phyloP scores from a whole-genome alignment of 2,888 invertebrate genomes.

The Oscheius sp. region DNA sequence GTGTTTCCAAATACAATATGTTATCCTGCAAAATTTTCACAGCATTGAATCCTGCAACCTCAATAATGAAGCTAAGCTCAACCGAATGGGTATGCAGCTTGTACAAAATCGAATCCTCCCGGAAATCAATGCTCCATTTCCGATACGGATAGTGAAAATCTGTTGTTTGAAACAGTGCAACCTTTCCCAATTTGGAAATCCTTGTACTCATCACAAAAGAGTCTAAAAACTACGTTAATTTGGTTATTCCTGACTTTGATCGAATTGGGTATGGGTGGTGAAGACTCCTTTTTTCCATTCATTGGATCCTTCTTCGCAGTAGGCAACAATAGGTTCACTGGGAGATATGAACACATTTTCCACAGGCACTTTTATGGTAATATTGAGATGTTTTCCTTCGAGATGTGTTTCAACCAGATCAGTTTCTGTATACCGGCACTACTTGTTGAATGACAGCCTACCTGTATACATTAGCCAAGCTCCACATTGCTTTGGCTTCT shows the following conservation, averaged over 20 bases:
- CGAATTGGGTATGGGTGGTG: conserved; percentile 58
- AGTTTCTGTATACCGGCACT: conserved; percentile 37
- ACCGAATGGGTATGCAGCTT: conserved; percentile 54
- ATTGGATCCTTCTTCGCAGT: conserved; percentile 43
- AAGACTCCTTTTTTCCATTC: conserved; percentile 60
- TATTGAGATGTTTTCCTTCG: conserved; percentile 46
- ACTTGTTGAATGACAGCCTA: not conserved
- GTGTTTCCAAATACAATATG: conserved; percentile 51
- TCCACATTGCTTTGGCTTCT: conserved; percentile 44
- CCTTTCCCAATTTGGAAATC: conserved; percentile 54
- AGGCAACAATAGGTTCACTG: conserved; percentile 55
- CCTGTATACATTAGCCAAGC: conserved; percentile 46
- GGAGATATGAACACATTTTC: conserved; percentile 57
- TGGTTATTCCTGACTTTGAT: conserved; percentile 47
- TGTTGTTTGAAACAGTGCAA: conserved; percentile 53
- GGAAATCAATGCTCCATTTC: conserved; percentile 51
- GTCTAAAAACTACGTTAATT: conserved; percentile 35
- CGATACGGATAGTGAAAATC: conserved; percentile 61
- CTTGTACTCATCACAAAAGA: conserved; percentile 53
- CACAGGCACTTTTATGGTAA: conserved; percentile 55
- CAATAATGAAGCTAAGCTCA: conserved; percentile 51
- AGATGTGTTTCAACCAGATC: conserved; percentile 45
- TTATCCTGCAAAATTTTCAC: conserved; percentile 35
- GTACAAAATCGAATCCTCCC: conserved; percentile 41
- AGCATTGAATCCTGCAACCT: conserved; percentile 33